Evolutionary conservation across 2,888 invertebrate species (phyloP).

Genomic region (Netelia virgata): DNA sequence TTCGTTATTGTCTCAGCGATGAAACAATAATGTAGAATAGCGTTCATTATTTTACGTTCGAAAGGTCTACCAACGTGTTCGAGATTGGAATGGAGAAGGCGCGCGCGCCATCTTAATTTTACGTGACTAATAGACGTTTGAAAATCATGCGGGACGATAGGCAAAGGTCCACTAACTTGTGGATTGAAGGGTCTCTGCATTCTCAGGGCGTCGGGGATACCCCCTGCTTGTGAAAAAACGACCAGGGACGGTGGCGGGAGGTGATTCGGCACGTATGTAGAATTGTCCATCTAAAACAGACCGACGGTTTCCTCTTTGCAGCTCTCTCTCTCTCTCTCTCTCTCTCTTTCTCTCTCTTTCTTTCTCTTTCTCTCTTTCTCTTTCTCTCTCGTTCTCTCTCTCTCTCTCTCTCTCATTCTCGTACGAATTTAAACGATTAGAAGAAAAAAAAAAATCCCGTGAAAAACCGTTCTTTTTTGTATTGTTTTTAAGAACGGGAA

Average conservation of each 20-base stretch:
- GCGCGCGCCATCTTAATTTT: constrained; percentile 13
- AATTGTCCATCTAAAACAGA: constrained; percentile 89
- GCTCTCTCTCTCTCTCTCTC: constrained; percentile 59
- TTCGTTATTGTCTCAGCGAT: not conserved
- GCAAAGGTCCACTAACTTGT: constrained; percentile 86
- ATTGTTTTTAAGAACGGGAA: not conserved
- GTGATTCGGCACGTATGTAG: constrained; percentile 90
- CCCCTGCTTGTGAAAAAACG: constrained; percentile 91
- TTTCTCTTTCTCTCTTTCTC: constrained; percentile 68
- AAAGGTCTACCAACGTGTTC: not conserved
- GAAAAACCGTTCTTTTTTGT: not conserved
- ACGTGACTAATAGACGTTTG: constrained; percentile 31
- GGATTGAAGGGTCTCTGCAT: constrained; percentile 92
- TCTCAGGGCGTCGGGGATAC: constrained; percentile 90
- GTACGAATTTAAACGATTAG: constrained; percentile 6
- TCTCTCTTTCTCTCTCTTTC: constrained; percentile 64
- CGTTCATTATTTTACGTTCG: not conserved
- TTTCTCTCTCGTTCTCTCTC: constrained; percentile 64
- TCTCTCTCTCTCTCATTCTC: constrained; percentile 61
- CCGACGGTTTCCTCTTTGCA: constrained; percentile 72
- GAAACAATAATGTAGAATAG: not conserved
- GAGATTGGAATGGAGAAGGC: too few relatives aligned
- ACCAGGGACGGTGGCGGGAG: constrained; percentile 91
- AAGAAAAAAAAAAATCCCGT: too few relatives aligned
- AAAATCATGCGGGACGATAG: constrained; percentile 70